A percentile compares a stretch with the other conserved stretches of the same genome.
phyloP scores from a whole-genome alignment of 2,113 vertebrate species.

The Capricornis sumatraensis region DNA sequence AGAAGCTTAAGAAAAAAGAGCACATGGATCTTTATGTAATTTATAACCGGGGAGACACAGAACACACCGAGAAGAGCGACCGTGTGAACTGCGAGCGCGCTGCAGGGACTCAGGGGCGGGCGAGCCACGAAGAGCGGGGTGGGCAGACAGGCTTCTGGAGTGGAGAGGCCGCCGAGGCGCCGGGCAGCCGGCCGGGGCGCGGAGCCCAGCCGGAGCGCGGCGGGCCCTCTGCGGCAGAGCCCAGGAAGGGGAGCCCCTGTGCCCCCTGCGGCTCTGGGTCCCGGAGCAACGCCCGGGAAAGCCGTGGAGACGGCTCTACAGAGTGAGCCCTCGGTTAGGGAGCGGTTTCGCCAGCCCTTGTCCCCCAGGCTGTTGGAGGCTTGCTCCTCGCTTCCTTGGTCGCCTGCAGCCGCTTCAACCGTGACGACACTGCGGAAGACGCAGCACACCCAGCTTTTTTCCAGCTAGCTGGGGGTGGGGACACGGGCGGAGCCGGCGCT shows the following conservation, averaged over 20 bases:
- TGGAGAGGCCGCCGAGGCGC: neutral
- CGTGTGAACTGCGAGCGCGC: neutral
- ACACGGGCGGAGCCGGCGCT: neutral
- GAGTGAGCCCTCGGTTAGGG: neutral
- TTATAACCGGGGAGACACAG: neutral
- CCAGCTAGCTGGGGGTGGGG: neutral
- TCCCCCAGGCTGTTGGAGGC: too few relatives aligned
- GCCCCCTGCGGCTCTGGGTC: neutral
- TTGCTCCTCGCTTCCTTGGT: neutral
- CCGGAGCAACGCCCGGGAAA: neutral
- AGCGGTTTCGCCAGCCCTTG: neutral
- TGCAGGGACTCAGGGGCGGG: too few relatives aligned
- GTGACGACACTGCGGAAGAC: neutral
- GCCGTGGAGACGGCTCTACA: rapidly evolving
- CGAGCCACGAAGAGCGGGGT: rapidly evolving
- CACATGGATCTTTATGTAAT: neutral
- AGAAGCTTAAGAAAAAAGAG: neutral
- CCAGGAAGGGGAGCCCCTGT: neutral
- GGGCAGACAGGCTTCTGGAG: neutral
- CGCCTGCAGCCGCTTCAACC: neutral
- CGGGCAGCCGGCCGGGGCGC: rapidly evolving
- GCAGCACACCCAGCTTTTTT: neutral
- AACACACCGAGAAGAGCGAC: neutral
- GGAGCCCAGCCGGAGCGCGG: neutral
- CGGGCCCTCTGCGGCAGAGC: neutral